Base-by-base conservation (phyloP, 2,113 vertebrate species). In the Leptobrachium leishanense region DNA sequence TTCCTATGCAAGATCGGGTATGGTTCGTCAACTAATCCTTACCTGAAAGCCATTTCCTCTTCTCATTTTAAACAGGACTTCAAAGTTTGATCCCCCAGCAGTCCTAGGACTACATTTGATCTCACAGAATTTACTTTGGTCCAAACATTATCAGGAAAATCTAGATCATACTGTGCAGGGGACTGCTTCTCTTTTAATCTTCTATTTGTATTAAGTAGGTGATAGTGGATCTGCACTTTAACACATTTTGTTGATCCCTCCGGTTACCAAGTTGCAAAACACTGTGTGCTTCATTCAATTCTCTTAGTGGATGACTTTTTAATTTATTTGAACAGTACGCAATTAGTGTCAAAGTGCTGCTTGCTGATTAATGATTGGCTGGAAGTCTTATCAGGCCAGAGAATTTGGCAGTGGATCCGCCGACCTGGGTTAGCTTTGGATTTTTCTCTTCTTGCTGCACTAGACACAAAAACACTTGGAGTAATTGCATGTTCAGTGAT, bases 321-420 rank as follows among this genome's bases (percentile, higher is more conserved):
- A 55, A 72, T 74, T 62, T 74, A 63, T 74, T 64, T 74, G 72
- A 62, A 74, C 40, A 72, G 40, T 50, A 39, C 44, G 40, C 31
- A 43, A 72, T 79, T 72, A 54, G 57, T 44, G 54, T 64, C 68
- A 72, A 39, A 20, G 44, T 20, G 39, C 59, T 72, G 41, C 46
- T 43, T 31, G 43, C 63, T 59, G 76, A 72, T 79, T 72, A 72
- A 72, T 79, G 59, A 72, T 65, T 72, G 76, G 59, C 68, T 65
- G 44, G 50, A 79, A 57, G 63, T 79, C 59, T 42, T 64, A 65
- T 54, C 68, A 54, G 68, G 76, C 59, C 57, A 78, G 40, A 64
- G 41, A 1, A 20, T 54, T 53, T 79, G 69, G 68, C 76, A 72
- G 57, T 53, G 43, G 10, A 44, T 44, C 41, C 53, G 54, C 20